These are phyloP conservation scores for Trogon surrucura DNA, from an alignment of 2,113 vertebrate genomes.

Conservation along the genomic window DNA sequence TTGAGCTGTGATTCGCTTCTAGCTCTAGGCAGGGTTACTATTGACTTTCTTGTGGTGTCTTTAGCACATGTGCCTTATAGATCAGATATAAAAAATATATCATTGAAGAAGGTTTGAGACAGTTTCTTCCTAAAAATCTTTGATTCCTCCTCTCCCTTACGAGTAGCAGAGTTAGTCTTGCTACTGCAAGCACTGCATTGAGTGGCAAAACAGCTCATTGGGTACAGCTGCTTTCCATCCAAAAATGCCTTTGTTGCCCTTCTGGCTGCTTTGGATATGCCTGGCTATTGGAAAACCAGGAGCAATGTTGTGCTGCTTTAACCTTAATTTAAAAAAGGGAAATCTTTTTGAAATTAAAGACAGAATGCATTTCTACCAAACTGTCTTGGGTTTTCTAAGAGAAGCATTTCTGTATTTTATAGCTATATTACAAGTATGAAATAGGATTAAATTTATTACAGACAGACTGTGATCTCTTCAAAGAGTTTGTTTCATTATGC, in stretches of 20 bases:
- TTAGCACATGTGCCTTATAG: background rate
- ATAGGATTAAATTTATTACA: background rate
- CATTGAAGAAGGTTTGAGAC: background rate
- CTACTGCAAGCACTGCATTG: background rate
- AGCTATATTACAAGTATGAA: background rate
- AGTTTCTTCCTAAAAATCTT: background rate
- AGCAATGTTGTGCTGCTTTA: background rate
- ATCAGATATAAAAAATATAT: background rate
- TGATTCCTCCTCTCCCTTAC: background rate
- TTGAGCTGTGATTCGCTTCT: background rate
- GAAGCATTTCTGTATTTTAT: background rate
- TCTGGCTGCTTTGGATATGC: background rate
- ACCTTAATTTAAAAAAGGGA: background rate
- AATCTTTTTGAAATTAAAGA: background rate
- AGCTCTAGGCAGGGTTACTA: background rate
- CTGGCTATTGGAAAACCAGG: background rate
- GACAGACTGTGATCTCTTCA: background rate
- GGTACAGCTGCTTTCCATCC: background rate
- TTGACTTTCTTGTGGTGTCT: background rate
- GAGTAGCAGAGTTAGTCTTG: background rate
- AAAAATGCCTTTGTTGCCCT: background rate
- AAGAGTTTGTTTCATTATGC: background rate
- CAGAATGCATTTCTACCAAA: background rate
- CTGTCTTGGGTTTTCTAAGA: background rate
- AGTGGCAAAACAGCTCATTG: background rate